phyloP scores from a whole-genome alignment of 2,888 invertebrate genomes.

The Drosophila limbata region DNA sequence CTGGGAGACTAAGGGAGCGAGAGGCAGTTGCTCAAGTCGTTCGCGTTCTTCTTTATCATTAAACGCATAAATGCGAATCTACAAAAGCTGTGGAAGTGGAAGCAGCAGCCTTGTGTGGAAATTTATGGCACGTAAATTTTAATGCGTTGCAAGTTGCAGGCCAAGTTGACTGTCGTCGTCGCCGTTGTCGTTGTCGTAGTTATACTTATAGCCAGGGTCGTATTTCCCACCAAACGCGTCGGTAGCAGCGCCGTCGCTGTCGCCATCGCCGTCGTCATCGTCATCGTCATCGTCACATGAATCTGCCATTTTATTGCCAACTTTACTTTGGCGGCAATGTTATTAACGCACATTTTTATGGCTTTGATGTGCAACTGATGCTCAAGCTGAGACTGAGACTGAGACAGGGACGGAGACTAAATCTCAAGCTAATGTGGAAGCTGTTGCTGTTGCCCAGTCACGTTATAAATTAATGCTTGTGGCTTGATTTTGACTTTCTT shows the following conservation, averaged over 20 bases:
- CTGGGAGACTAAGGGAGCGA: neutral
- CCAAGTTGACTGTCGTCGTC: slow-evolving; percentile 20
- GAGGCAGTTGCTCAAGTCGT: slow-evolving; percentile 24
- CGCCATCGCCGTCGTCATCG: slow-evolving; percentile 54
- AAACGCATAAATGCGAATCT: slow-evolving; percentile 80
- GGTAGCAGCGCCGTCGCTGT: slow-evolving; percentile 59
- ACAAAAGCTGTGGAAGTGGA: slow-evolving; percentile 45
- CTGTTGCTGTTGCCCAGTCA: slow-evolving; percentile 38
- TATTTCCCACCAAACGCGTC: slow-evolving; percentile 70
- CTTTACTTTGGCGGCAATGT: slow-evolving; percentile 80
- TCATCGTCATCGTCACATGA: slow-evolving; percentile 74
- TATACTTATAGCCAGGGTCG: slow-evolving; percentile 49
- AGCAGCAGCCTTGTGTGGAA: slow-evolving; percentile 74
- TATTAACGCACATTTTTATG: slow-evolving; percentile 82
- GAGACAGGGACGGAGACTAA: slow-evolving; percentile 18
- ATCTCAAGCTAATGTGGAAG: slow-evolving; percentile 32
- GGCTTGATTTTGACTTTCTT: slow-evolving; percentile 59
- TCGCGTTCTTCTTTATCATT: slow-evolving; percentile 76
- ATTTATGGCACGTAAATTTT: slow-evolving; percentile 82
- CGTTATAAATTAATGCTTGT: slow-evolving; percentile 61
- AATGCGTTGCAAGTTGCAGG: slow-evolving; percentile 63
- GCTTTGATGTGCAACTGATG: slow-evolving; percentile 59
- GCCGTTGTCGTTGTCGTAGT: slow-evolving; percentile 19
- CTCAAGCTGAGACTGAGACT: slow-evolving; percentile 24
- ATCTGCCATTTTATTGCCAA: slow-evolving; percentile 82